Evolutionary conservation across 2,113 vertebrate genomes (phyloP), one percentile per base, ranked within the genome.

Genomic region (Gracilinanus agilis): DNA sequence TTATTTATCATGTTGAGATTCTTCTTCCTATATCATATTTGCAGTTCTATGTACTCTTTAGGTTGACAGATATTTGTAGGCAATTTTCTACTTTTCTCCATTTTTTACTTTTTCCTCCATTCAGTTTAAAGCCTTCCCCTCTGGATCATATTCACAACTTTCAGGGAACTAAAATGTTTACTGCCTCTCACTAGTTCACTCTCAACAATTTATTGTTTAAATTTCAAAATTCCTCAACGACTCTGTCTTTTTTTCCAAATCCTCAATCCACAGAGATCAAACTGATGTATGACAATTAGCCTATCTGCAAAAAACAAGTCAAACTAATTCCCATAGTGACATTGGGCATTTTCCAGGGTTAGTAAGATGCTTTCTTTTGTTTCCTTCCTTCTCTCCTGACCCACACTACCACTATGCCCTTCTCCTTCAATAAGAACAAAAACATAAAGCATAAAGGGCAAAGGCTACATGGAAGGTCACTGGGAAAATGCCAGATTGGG

Each of bases 1-100:
- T 11, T 61, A 61, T 12, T 29, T 9, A 8, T 29, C 9, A 9
- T 25, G 27, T 3, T 29, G 58, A 61, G 25, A 61, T 61, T 61
- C 58, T 58, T 58, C 23, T 29, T 55, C 55, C 55, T 61, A 29
- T 29, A 25, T 61, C 9, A 61, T 29, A 61, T 61, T 58, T 61
- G 58, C 11, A 55, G 11, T 61, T 61, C 58, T 61, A 25, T 61
- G 25, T 3, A 2, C 12, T 61, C 25, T 61, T 27, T 61, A 10
- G 25, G 25, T 61, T 61, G 58, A 27, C 10, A 61, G 27, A 29
- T 61, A 29, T 61, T 29, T 61, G 25, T 61, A 95, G 44, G 4
- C 24, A 55, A 19, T 13, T 13, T 91, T 91, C 56, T 56, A 19
- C 25, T 56, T 95, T 91, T 93, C 93, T 97, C 61, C 21, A 92